phyloP scores from a whole-genome alignment of 2,797 vertebrate genomes.

The Spondyliosoma cantharus region DNA sequence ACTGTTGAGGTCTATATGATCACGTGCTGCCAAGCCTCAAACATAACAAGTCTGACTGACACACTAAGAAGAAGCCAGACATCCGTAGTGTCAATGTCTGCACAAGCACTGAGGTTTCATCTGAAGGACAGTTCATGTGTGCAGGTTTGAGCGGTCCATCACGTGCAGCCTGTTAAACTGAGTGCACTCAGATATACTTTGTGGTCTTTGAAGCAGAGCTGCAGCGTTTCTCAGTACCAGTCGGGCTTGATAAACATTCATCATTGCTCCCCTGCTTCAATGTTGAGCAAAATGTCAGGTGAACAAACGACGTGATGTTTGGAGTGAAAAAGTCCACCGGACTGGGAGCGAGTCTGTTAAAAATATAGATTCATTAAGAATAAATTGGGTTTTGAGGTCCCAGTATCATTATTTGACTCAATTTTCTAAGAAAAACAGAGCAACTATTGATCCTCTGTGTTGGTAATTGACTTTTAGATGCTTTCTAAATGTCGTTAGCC shows the following conservation, averaged over 20 bases:
- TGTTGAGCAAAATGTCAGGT: constrained; percentile 55
- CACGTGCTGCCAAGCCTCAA: constrained; percentile 13
- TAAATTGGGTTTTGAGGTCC: constrained; percentile 58
- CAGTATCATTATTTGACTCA: constrained; percentile 43
- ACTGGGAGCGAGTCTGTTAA: constrained; percentile 32
- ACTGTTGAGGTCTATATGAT: constrained; percentile 40
- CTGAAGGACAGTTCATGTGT: constrained; percentile 32
- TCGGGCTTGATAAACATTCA: constrained; percentile 27
- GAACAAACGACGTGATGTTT: constrained; percentile 42
- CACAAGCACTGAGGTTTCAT: constrained; percentile 15
- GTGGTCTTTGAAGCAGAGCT: constrained; percentile 12
- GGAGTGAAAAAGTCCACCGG: constrained; percentile 25
- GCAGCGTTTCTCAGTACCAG: constrained; percentile 28
- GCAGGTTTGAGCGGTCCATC: not conserved
- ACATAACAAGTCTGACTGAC: constrained; percentile 26
- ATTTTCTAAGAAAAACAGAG: constrained; percentile 43
- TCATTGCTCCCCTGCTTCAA: constrained; percentile 23
- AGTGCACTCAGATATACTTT: constrained; percentile 6
- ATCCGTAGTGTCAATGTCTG: constrained; percentile 5
- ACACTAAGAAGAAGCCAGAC: constrained; percentile 23
- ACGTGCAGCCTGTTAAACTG: constrained; percentile 12
- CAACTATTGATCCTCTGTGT: constrained; percentile 60
- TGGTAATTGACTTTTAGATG: constrained; percentile 67
- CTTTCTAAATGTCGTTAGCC: constrained; percentile 47
- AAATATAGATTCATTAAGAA: constrained; percentile 44